Conservation (phyloP, 2,888 invertebrate genomes). For the Anodontia alba region DNA sequence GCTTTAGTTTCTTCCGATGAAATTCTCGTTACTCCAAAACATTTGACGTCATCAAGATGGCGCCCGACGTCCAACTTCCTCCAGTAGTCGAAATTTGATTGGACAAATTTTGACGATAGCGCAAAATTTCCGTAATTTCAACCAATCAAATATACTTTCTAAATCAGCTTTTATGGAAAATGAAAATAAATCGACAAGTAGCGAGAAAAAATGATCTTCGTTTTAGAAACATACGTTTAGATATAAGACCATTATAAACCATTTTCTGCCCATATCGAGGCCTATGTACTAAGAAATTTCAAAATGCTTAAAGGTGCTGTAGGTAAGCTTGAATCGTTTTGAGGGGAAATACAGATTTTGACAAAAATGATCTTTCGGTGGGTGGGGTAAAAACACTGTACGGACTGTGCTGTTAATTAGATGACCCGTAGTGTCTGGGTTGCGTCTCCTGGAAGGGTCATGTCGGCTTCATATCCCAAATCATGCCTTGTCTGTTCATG, state of each 20-base stretch:
- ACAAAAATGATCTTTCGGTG: no score
- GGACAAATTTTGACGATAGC: background rate
- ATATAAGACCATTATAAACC: no score
- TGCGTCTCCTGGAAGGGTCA: no score
- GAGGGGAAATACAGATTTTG: no score
- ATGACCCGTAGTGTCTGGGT: no score
- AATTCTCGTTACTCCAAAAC: slow-evolving; percentile 70
- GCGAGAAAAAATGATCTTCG: background rate
- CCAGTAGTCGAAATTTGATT: slow-evolving; percentile 31
- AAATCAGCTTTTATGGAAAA: no score
- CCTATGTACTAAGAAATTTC: background rate
- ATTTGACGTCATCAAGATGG: slow-evolving; percentile 58
- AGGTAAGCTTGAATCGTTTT: slow-evolving; percentile 28
- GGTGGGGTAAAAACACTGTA: no score
- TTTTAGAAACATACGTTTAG: no score
- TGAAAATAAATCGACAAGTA: background rate
- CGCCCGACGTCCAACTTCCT: background rate
- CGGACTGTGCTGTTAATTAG: no score
- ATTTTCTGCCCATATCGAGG: no score
- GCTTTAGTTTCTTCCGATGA: slow-evolving; percentile 33
- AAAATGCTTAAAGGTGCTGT: slow-evolving; percentile 60
- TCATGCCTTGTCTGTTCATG: no score
- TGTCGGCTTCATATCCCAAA: no score
- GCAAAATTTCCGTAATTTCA: slow-evolving; percentile 20
- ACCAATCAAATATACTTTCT: slow-evolving; percentile 27